These are phyloP conservation scores for Pandemis cinnamomeana DNA, from an alignment of 2,888 invertebrate species.

Conservation along the genomic window DNA sequence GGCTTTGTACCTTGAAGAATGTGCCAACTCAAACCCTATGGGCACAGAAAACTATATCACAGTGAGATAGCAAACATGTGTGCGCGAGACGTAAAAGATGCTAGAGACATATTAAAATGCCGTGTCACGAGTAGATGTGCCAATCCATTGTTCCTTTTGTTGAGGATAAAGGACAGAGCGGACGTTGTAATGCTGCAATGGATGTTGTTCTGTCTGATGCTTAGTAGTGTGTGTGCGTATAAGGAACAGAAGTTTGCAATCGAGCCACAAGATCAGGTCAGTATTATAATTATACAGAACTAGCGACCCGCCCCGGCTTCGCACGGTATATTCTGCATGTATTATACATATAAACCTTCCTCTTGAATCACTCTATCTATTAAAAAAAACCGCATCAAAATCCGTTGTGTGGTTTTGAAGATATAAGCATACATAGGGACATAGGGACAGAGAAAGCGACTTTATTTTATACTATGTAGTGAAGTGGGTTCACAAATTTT, in stretches of 20 bases:
- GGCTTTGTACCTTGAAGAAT: slow-evolving; percentile 26
- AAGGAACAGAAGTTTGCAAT: slow-evolving; percentile 78
- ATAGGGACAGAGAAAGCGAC: too few relatives aligned
- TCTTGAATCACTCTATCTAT: too few relatives aligned
- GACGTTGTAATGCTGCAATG: slow-evolving; percentile 55
- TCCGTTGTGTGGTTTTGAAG: too few relatives aligned
- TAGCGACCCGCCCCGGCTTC: too few relatives aligned
- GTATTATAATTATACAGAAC: slow-evolving; percentile 39
- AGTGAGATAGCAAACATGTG: slow-evolving; percentile 40
- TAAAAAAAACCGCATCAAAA: too few relatives aligned
- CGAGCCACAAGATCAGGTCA: slow-evolving; percentile 80
- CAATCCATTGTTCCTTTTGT: slow-evolving; percentile 73
- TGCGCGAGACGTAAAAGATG: not conserved
- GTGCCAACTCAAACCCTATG: slow-evolving; percentile 7
- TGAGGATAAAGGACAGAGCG: slow-evolving; percentile 63
- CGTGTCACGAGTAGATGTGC: slow-evolving; percentile 70
- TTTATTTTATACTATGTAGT: too few relatives aligned
- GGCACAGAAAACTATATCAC: not conserved
- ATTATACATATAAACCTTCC: too few relatives aligned
- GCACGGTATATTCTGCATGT: too few relatives aligned
- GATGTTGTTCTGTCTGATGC: slow-evolving; percentile 57
- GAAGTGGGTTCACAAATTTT: too few relatives aligned
- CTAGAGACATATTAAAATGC: slow-evolving; percentile 25
- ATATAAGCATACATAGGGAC: too few relatives aligned
- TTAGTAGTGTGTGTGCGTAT: slow-evolving; percentile 59